Base-by-base conservation (phyloP, 2,888 invertebrate genomes). In the Cerastis rubricosa region DNA sequence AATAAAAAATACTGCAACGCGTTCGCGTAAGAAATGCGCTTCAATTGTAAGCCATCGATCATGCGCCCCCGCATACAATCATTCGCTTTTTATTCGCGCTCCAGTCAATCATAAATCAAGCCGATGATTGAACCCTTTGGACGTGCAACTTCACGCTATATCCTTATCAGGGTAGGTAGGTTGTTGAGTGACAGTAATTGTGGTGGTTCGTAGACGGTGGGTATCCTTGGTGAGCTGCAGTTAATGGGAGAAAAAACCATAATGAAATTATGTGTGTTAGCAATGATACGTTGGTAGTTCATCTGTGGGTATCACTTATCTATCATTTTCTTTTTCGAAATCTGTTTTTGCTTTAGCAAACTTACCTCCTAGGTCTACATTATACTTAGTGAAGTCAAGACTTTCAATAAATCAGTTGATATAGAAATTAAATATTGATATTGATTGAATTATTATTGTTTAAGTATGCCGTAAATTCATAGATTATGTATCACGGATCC, bases 91-190 rank as follows among this genome's bases (percentile, higher is more conserved):
- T 85, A 82, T 81, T 74, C 80, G 80, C 82, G 74, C 71, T 80
- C 66, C 76, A 84, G 84, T 85, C 84, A 84, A 81, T 87, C 85
- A 88, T 89, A 91, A 90, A 90, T 90, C 91, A 89, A 86, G 84
- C 81, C 78, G 76, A 85, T 82, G 79, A 84, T 85, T 85, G 85
- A 78, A 80, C 78, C 77, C 69, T 69, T 84, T 66, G 71, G 66
- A 85, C 77, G 85, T 69, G 71, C 51, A 74, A 64, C 83, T 86
- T 86, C 86, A 84, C 86, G 86, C 86, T 86, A 76, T 79, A 74
- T 68, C 86, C 84, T 86, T 86, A 86, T 82, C 73, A 82, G 69
- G 73, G 75, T 73, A 71, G 63, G 69, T 66, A 59, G 71, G 45
- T 59, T 57, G 61, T n/a, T 83, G 86, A 84, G 83, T 84, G 86